Evolutionary conservation across 2,113 vertebrate species (phyloP).

Genomic region (Balaenoptera acutorostrata): DNA sequence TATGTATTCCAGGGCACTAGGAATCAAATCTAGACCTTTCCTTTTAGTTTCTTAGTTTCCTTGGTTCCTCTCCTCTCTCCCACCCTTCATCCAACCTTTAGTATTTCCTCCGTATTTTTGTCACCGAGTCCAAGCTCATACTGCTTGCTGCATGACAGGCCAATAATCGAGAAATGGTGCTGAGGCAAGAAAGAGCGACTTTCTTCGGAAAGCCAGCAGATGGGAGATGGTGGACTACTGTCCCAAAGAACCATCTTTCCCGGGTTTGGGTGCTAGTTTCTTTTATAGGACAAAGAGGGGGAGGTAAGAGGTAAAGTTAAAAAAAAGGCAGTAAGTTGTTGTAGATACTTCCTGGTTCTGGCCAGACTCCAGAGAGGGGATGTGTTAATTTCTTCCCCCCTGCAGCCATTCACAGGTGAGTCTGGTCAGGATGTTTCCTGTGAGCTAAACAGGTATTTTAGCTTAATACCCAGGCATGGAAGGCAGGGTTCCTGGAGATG

Average conservation of each 20-base stretch:
- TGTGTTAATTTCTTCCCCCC: background rate
- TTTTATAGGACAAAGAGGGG: background rate
- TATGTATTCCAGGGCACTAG: too few relatives aligned
- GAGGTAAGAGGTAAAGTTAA: background rate
- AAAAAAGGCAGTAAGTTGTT: background rate
- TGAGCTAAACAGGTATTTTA: background rate
- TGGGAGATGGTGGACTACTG: background rate
- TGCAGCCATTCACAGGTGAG: background rate
- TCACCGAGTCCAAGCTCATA: background rate
- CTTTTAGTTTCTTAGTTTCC: background rate
- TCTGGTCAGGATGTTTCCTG: background rate
- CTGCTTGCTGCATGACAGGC: background rate
- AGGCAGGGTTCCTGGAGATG: background rate
- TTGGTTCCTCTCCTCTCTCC: background rate
- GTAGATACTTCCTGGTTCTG: background rate
- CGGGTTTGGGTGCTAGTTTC: background rate
- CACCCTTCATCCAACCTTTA: background rate
- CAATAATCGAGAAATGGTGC: background rate
- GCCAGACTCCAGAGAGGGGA: background rate
- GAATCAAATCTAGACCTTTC: background rate
- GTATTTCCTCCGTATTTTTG: background rate
- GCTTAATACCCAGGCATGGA: background rate
- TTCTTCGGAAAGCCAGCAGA: background rate
- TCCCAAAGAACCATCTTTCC: background rate
- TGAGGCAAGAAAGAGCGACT: background rate